Evolutionary conservation across 2,888 invertebrate species (phyloP), one percentile per base, ranked within the genome.

Genomic region (Dichetophora obliterata): DNA sequence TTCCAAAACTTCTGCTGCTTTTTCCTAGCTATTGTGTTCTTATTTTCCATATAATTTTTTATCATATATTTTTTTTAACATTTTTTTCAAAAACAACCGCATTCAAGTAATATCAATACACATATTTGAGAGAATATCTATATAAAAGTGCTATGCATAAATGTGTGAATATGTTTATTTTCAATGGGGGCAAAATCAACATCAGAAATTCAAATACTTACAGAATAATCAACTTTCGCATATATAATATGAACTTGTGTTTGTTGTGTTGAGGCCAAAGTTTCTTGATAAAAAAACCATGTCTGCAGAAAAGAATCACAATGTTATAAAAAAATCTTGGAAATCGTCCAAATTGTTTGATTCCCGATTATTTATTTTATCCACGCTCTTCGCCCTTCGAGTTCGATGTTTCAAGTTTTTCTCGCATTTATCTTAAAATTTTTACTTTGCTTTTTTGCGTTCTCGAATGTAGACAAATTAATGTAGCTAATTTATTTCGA

Each of bases 191-290:
- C 34, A 34, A 70, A 70, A 57, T n/a, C 34, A 34, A 70, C 70
- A 57, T 57, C 57, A n/a, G 50, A 73, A 73, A 73, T 63, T 63
- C 61, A 73, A 27, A 61, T 73, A 50, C 63, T 52, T 73, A 63
- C 65, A 73, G 73, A 73, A 73, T 73, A 73, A 73, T 73, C 73
- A 65, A 34, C 63, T 52, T 73, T 73, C 73, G 65, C 73, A 65
- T 48, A 19, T 31, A 63, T 65, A 73, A 73, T 72, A 9, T 71
- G n/a, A n/a, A n/a, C 61, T 72, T 48, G 22, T 16, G 19, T 72
- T 72, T 16, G 4, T 73, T 73, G 22, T 19, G 27, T 31, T 19
- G 63, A 31, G 19, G 9, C 19, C n/a, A 65, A 59, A 59, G 14
- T 71, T 57, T 71, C 48, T 19, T 6, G 11, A n/a, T 6, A 37